A percentile compares a stretch with the other conserved stretches of the same genome.
Evolutionary conservation across 2,888 invertebrate species (phyloP).

Genomic region (Melanostoma mellinum): DNA sequence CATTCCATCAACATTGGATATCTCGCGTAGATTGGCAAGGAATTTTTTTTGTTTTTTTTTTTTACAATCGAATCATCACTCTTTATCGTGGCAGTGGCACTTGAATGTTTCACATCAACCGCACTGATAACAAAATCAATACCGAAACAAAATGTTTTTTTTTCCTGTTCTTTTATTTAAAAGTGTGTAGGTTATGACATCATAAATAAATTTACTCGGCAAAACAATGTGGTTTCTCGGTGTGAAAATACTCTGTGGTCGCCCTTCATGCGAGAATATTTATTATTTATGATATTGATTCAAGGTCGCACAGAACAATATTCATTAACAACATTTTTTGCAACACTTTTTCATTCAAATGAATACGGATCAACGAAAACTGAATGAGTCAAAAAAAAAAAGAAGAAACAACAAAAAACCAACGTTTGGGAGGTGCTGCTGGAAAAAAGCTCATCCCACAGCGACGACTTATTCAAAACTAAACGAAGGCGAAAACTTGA

Average conservation of each 20-base stretch:
- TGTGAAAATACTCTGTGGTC: slow-evolving; percentile 17
- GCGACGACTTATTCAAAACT: slow-evolving; percentile 65
- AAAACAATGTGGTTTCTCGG: slow-evolving; percentile 26
- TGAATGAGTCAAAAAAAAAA: background rate
- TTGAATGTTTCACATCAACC: slow-evolving; percentile 20
- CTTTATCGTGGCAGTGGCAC: slow-evolving; percentile 24
- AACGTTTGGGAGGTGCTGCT: slow-evolving; percentile 46
- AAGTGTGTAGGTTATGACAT: slow-evolving; percentile 57
- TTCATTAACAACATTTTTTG: slow-evolving; percentile 16
- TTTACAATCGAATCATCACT: background rate
- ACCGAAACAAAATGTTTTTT: slow-evolving; percentile 7
- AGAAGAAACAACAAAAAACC: slow-evolving; percentile 12
- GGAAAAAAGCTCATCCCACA: slow-evolving; percentile 59
- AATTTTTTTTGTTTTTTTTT: background rate
- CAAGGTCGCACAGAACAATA: slow-evolving; percentile 22
- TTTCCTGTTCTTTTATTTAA: slow-evolving; percentile 23
- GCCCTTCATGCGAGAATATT: slow-evolving; percentile 27
- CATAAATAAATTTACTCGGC: slow-evolving; percentile 57
- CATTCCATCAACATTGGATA: background rate
- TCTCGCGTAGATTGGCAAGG: too few species aligned
- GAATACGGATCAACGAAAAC: background rate
- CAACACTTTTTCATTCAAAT: slow-evolving; percentile 20
- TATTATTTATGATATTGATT: slow-evolving; percentile 11
- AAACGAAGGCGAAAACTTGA: slow-evolving; percentile 53
- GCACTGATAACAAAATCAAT: slow-evolving; percentile 57